These are phyloP conservation scores for Wasmannia auropunctata DNA, from an alignment of 1,140 invertebrate genomes.

Conservation along the genomic window DNA sequence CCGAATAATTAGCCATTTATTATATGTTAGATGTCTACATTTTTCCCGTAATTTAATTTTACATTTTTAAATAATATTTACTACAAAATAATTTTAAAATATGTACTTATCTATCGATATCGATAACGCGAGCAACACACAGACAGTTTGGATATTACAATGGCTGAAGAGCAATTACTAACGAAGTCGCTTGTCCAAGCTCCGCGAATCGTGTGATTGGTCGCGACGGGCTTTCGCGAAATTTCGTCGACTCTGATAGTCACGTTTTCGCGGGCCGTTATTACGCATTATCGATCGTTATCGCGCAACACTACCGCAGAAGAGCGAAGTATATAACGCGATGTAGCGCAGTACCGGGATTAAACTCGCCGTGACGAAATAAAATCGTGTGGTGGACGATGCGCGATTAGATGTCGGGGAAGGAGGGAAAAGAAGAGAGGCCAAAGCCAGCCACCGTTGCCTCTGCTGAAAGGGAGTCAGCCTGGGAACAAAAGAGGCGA, in stretches of 20 bases:
- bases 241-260: conserved; percentile 46
- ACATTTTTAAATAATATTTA: neutral
- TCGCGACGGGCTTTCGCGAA: conserved; percentile 3
- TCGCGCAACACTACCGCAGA: conserved; percentile 29
- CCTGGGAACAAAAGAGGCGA: conserved; percentile 58
- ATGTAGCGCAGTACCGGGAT: conserved; percentile 13
- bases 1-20: neutral
- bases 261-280: conserved; percentile 37
- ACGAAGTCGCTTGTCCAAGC: conserved; percentile 14
- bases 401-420: conserved; percentile 61
- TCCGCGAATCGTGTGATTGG: conserved; percentile 22
- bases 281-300: conserved; percentile 66
- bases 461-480: conserved; percentile 43
- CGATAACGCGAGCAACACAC: neutral
- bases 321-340: conserved; percentile 9
- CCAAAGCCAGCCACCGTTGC: conserved; percentile 33
- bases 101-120: neutral
- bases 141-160: neutral
- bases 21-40: neutral
- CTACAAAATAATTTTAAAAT: neutral
- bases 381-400: conserved; percentile 55
- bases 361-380: conserved; percentile 62
- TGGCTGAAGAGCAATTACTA: neutral
- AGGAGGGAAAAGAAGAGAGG: conserved; percentile 48
- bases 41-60: neutral